Percentiles rank a stretch among this genome's conserved stretches.
Evolutionary conservation across 2,888 invertebrate genomes (phyloP).

Genomic region (Trichogramma dendrolimi): DNA sequence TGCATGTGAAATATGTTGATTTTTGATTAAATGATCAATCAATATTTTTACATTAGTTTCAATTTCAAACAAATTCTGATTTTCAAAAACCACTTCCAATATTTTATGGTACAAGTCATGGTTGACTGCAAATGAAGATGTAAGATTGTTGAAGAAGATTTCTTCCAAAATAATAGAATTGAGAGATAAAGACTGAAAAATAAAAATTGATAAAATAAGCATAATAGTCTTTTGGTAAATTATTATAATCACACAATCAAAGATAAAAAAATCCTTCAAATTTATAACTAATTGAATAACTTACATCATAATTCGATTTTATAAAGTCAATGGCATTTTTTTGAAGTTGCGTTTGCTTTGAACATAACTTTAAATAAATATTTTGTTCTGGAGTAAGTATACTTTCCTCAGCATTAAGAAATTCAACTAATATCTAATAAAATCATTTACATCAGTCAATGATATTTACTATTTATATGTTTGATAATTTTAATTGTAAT

Average conservation of each 20-base stretch:
- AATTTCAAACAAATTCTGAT: conserved; percentile 39
- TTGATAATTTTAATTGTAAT: not conserved
- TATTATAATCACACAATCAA: too few relatives aligned
- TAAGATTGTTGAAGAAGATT: conserved; percentile 46
- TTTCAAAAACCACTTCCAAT: conserved; percentile 43
- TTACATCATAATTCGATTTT: conserved; percentile 41
- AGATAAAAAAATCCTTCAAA: not conserved
- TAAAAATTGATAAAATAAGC: not conserved
- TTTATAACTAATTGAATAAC: not conserved
- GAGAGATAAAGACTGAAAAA: conserved; percentile 36
- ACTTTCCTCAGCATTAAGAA: conserved; percentile 34
- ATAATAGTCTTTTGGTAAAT: too few relatives aligned
- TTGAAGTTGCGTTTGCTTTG: conserved; percentile 36
- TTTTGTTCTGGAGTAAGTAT: conserved; percentile 36
- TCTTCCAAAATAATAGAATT: conserved; percentile 42
- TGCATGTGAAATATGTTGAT: conserved; percentile 44
- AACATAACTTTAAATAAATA: conserved; percentile 41
- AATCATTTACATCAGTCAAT: conserved; percentile 8
- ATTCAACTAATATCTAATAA: conserved; percentile 38
- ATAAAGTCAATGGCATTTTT: conserved; percentile 41
- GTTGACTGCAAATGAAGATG: conserved; percentile 42
- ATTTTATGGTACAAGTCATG: conserved; percentile 43
- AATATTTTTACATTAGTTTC: conserved; percentile 40
- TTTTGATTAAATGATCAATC: conserved; percentile 39
- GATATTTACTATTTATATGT: conserved; percentile 10